These are phyloP conservation scores for Lepetodrilus schrolli DNA, from an alignment of 2,888 invertebrate genomes.

Conservation along the genomic window DNA sequence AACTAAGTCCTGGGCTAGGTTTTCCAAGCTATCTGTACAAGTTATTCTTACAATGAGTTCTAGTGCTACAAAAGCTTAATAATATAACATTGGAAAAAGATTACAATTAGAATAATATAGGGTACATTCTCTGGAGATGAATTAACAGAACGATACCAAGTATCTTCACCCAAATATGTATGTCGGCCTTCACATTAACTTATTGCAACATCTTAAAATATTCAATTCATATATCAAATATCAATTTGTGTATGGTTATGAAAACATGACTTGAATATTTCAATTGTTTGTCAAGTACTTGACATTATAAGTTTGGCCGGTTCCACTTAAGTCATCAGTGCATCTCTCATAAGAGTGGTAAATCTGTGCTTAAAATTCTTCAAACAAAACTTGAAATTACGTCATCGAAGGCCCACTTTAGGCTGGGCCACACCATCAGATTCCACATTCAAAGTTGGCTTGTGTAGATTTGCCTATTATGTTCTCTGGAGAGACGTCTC, in stretches of 20 bases:
- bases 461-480: neutral
- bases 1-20: slow-evolving; percentile 14
- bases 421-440: neutral
- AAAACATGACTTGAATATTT: slow-evolving; percentile 24
- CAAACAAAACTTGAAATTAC: slow-evolving; percentile 1
- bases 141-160: neutral
- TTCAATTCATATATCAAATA: slow-evolving; percentile 18
- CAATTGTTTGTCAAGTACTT: slow-evolving; percentile 17
- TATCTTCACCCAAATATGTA: slow-evolving; percentile 3
- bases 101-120: slow-evolving; percentile 6
- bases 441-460: neutral
- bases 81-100: slow-evolving; percentile 20
- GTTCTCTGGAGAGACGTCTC: slow-evolving; percentile 1
- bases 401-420: slow-evolving; percentile 7
- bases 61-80: slow-evolving; percentile 23
- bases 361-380: slow-evolving; percentile 14
- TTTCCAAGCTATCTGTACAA: slow-evolving; percentile 11
- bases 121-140: neutral
- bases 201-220: slow-evolving; percentile 3
- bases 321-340: neutral
- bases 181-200: slow-evolving; percentile 1
- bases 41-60: slow-evolving; percentile 18
- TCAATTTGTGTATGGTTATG: neutral
- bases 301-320: slow-evolving; percentile 6
- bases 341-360: neutral